Evolutionary conservation across 2,113 vertebrate species (phyloP), one percentile per base, ranked within the genome.

Genomic region (Paralichthys olivaceus): DNA sequence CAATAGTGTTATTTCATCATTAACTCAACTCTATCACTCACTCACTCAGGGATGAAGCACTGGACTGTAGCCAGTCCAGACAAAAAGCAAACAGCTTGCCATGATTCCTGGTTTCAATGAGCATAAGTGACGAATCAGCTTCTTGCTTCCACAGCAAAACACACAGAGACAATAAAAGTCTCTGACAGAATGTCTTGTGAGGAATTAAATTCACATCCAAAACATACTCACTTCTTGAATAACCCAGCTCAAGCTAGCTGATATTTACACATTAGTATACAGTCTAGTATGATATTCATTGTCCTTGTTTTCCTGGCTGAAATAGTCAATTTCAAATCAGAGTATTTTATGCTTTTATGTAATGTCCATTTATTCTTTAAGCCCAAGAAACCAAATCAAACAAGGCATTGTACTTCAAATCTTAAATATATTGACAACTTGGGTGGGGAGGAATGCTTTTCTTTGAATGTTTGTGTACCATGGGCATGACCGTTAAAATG

Each of bases 401-500:
- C 69, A n/a, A 51, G 32, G 26, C 23, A 54, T 11, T 56, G 20
- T 47, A 19, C 26, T 71, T 19, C 40, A 70, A 58, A 62, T 53
- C 28, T 25, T 65, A 49, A 32, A 53, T 34, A 15, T 45, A 32
- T 59, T 47, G 53, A 66, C 55, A 75, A 54, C 58, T 53, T 34
- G 13, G 47, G 28, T 54, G 28, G 20, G 62, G 66, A 71, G 75
- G 67, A 83, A 85, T 65, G 34, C 25, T 72, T 69, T 79, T 78
- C 70, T 79, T 53, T n/a, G 23, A 26, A 32, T n/a, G 26, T 29
- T 67, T 32, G 23, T 2, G 63, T 51, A 37, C 45, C 67, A 70
- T 71, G 84, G 79, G 84, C 37, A 77, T 80, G 77, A 80, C 83
- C 83, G 77, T 84, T 82, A 63, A 60, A 78, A 82, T 69, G 72